Evolutionary conservation across 2,797 vertebrate genomes (phyloP).

Genomic region (Silurus lanzhouensis): DNA sequence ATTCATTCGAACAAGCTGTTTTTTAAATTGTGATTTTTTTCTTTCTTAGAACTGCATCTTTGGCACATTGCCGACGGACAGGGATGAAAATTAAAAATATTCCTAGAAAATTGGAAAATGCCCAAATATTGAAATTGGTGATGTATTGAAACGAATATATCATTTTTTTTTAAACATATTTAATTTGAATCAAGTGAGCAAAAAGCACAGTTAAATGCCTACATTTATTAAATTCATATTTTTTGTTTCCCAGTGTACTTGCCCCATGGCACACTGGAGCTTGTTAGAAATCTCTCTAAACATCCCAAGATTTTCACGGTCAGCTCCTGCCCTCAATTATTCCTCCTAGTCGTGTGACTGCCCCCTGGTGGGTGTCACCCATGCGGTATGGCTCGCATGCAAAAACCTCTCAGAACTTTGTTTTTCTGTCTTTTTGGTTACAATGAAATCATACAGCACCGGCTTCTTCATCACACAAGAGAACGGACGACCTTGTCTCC

Average conservation of each 20-base stretch:
- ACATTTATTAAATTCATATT: too few species aligned
- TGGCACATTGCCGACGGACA: too few species aligned
- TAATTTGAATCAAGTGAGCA: too few species aligned
- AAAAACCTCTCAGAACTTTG: too few species aligned
- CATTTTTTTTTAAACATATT: too few species aligned
- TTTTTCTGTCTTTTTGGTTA: too few species aligned
- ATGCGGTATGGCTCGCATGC: too few species aligned
- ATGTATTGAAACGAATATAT: neutral
- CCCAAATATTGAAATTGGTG: neutral
- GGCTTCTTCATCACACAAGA: neutral
- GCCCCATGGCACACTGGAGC: neutral
- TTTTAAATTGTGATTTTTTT: too few species aligned
- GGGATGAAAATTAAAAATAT: neutral
- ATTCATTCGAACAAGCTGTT: too few species aligned
- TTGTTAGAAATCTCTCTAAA: neutral
- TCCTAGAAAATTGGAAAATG: neutral
- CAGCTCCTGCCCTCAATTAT: neutral
- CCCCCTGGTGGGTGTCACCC: conserved; percentile 34
- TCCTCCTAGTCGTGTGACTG: conserved; percentile 15
- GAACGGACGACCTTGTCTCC: neutral
- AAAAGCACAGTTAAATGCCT: too few species aligned
- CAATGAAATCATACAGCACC: neutral
- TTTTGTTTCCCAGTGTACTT: too few species aligned
- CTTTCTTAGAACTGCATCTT: too few species aligned
- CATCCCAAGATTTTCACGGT: neutral